phyloP scores from a whole-genome alignment of 2,888 invertebrate genomes.

The Orthosia cruda region DNA sequence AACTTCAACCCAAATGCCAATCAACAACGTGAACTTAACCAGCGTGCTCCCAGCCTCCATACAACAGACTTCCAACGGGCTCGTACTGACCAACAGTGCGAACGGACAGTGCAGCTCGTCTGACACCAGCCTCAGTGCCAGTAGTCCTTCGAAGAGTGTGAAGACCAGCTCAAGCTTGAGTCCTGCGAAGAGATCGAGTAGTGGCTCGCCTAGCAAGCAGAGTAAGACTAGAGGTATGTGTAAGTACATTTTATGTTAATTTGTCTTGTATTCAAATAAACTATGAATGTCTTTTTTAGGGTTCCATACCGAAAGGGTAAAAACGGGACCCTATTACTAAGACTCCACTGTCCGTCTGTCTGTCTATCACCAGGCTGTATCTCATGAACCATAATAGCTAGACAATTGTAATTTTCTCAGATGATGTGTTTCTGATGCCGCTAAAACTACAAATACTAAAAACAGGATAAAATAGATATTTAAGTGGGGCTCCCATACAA shows the following conservation, averaged over 20 bases:
- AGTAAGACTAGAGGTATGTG: conserved; percentile 95
- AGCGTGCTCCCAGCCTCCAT: conserved; percentile 81
- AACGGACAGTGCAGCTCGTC: conserved; percentile 90
- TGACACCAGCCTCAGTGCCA: conserved; percentile 93
- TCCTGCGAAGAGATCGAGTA: conserved; percentile 96
- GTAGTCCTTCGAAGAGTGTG: conserved; percentile 96
- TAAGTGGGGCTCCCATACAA: too few species aligned
- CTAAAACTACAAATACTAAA: too few species aligned
- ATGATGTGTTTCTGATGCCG: too few species aligned
- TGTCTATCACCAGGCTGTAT: too few species aligned
- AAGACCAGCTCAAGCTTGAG: conserved; percentile 97
- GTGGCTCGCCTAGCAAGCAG: conserved; percentile 95
- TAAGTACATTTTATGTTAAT: background rate
- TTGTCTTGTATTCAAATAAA: too few species aligned
- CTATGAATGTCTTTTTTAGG: too few species aligned
- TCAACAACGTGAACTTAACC: conserved; percentile 87
- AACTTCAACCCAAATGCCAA: conserved; percentile 80
- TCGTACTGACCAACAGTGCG: conserved; percentile 81
- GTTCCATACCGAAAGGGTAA: too few species aligned
- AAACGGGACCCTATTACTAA: too few species aligned
- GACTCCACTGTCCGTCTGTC: too few species aligned
- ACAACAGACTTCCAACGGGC: conserved; percentile 82
- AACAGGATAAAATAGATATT: too few species aligned
- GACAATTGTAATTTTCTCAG: too few species aligned
- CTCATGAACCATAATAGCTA: too few species aligned